Percentiles rank a stretch among this genome's conserved stretches.
phyloP scores from a whole-genome alignment of 2,888 invertebrate genomes.

The Ichneumon xanthorius region DNA sequence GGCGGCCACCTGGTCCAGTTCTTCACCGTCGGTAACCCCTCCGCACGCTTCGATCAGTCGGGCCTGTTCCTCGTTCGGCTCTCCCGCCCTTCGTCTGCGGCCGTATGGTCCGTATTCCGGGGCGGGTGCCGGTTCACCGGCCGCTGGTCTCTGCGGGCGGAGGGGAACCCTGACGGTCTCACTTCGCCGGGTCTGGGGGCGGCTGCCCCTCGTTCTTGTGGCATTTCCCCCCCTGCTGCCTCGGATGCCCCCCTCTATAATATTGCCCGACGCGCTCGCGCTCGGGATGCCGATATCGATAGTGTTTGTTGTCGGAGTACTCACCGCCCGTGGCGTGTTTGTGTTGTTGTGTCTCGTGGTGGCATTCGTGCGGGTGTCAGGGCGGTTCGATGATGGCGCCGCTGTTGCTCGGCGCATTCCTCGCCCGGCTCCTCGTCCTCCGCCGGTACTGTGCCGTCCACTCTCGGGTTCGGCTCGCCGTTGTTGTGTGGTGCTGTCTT shows the following conservation, averaged over 20 bases:
- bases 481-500: not conserved
- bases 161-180: not conserved
- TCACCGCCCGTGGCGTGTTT: not conserved
- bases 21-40: not conserved
- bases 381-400: not conserved
- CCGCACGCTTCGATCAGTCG: not conserved
- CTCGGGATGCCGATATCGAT: not conserved
- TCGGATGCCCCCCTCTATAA: rapidly evolving
- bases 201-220: not conserved
- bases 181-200: not conserved
- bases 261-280: not conserved
- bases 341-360: not conserved
- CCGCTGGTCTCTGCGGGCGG: not conserved
- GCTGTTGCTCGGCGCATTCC: not conserved
- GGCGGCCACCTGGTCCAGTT: not conserved
- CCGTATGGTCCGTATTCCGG: not conserved
- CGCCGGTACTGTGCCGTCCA: too few species aligned
- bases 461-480: too few species aligned
- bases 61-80: not conserved
- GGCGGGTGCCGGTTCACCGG: not conserved
- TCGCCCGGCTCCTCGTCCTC: not conserved
- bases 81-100: not conserved
- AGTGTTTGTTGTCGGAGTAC: not conserved
- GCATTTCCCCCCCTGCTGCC: not conserved
- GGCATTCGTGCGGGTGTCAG: not conserved